Evolutionary conservation across 2,113 vertebrate species (phyloP).

Genomic region (Phrynosoma platyrhinos): DNA sequence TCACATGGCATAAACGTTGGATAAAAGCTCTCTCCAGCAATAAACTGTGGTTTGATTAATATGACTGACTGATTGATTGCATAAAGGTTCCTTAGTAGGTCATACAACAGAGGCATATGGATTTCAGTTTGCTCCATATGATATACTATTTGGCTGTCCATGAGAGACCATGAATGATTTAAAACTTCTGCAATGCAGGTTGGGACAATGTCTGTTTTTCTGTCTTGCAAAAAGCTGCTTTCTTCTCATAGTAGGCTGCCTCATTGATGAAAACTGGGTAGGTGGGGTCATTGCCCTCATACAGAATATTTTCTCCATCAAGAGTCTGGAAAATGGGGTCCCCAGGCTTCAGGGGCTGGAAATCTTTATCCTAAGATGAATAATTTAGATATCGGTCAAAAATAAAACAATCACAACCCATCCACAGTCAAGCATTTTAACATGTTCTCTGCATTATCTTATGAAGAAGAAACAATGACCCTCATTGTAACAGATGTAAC

Average conservation of each 20-base stretch:
- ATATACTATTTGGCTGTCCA: too few species aligned
- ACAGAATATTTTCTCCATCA: constrained; percentile 49
- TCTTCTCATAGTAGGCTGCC: constrained; percentile 68
- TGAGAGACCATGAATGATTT: not conserved
- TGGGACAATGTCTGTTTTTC: constrained; percentile 39
- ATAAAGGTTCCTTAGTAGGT: not conserved
- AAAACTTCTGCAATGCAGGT: constrained; percentile 45
- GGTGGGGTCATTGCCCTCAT: constrained; percentile 18
- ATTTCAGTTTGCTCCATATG: not conserved
- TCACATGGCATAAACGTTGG: not conserved
- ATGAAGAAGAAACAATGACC: not conserved
- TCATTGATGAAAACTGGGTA: constrained; percentile 69
- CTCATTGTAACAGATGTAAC: not conserved
- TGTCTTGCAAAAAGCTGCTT: constrained; percentile 43
- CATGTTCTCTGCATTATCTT: too few species aligned
- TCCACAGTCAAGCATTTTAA: not conserved
- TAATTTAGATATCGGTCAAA: not conserved
- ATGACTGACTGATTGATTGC: not conserved
- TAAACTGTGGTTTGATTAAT: not conserved
- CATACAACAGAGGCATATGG: not conserved
- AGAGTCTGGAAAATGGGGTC: constrained; percentile 65
- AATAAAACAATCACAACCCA: not conserved
- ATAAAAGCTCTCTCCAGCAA: not conserved
- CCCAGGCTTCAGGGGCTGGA: constrained; percentile 46
- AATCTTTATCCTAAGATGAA: constrained; percentile 64